These are phyloP conservation scores for Schrankia costaestrigalis DNA, from an alignment of 2,888 invertebrate species.

Conservation along the genomic window DNA sequence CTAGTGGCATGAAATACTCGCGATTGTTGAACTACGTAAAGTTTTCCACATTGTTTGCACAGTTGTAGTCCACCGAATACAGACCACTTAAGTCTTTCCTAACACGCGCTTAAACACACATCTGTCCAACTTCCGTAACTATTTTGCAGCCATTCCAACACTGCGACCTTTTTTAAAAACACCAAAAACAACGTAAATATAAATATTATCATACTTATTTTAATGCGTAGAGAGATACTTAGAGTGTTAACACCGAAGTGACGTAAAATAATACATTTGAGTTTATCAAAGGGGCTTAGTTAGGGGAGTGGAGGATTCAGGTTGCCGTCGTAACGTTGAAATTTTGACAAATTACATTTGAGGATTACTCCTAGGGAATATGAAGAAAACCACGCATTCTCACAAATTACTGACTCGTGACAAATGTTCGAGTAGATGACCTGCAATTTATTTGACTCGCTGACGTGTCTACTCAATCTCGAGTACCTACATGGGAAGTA, in stretches of 20 bases:
- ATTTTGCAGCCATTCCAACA: no score
- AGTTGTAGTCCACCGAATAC: no score
- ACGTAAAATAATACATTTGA: conserved; percentile 48
- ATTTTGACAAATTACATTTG: conserved; percentile 66
- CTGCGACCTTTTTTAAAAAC: no score
- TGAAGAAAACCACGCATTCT: conserved; percentile 63
- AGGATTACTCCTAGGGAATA: conserved; percentile 62
- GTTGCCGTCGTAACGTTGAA: conserved; percentile 52
- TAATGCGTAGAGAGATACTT: background rate
- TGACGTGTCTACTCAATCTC: conserved; percentile 45
- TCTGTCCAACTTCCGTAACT: no score
- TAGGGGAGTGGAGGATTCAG: conserved; percentile 28
- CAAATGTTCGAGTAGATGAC: conserved; percentile 57
- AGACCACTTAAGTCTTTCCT: no score
- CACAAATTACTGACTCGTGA: conserved; percentile 63
- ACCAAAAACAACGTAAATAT: background rate
- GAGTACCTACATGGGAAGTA: conserved; percentile 34
- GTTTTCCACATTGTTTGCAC: no score
- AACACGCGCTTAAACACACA: no score
- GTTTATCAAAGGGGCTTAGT: conserved; percentile 51
- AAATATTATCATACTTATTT: background rate
- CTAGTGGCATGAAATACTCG: no score
- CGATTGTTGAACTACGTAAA: no score
- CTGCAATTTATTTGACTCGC: conserved; percentile 48
- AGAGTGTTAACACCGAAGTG: conserved; percentile 28